phyloP scores from a whole-genome alignment of 2,888 invertebrate species.

The Venusia cambrica region DNA sequence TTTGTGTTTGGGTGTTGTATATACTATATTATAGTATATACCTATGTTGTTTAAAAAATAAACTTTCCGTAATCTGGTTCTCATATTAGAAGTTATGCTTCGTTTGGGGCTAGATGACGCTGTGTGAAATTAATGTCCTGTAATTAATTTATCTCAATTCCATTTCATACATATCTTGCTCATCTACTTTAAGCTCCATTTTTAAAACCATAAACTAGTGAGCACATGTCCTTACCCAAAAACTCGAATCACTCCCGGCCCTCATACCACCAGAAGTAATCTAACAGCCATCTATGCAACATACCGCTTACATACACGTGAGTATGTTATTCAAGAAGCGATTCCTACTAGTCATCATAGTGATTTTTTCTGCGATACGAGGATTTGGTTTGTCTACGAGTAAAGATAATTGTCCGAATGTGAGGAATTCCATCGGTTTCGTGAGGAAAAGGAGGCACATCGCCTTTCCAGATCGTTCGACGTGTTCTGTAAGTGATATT shows the following conservation, averaged over 20 bases:
- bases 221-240: slow-evolving; percentile 8
- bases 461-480: slow-evolving; percentile 42
- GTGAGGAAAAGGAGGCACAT: slow-evolving; percentile 45
- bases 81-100: too few relatives aligned
- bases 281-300: too few relatives aligned
- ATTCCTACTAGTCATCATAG: slow-evolving; percentile 9
- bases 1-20: too few relatives aligned
- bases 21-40: too few relatives aligned
- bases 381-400: slow-evolving; percentile 14
- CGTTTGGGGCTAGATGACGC: too few relatives aligned
- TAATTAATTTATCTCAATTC: too few relatives aligned
- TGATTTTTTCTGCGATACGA: slow-evolving; percentile 17
- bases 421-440: slow-evolving; percentile 34
- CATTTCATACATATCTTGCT: too few relatives aligned
- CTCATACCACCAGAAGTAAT: slow-evolving; percentile 5
- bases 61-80: too few relatives aligned
- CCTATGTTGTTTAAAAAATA: too few relatives aligned
- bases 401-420: slow-evolving; percentile 40
- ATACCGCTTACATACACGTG: slow-evolving; percentile 4
- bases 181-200: too few relatives aligned
- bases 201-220: too few relatives aligned
- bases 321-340: slow-evolving; percentile 17
- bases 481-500: slow-evolving; percentile 36
- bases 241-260: slow-evolving; percentile 9
- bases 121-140: too few relatives aligned